phyloP scores from a whole-genome alignment of 2,113 vertebrate species.

The Columbina picui region DNA sequence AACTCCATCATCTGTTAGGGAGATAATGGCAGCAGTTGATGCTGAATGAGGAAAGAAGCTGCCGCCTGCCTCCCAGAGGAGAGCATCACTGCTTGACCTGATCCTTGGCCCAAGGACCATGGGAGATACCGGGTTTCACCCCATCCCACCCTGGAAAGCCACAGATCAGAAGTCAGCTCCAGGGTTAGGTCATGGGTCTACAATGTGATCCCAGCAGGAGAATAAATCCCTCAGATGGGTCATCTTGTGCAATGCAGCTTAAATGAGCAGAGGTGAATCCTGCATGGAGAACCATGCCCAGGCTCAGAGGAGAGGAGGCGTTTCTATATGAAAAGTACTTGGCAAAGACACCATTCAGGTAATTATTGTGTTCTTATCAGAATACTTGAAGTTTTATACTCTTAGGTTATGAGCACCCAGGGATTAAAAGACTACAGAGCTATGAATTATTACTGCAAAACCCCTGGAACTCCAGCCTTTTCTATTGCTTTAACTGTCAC shows the following conservation, averaged over 20 bases:
- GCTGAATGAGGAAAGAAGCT: neutral
- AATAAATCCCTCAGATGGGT: neutral
- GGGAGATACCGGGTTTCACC: neutral
- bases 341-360: too few species aligned
- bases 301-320: fast-evolving
- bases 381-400: too few species aligned
- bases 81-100: fast-evolving
- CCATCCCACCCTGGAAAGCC: fast-evolving
- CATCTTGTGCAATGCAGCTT: fast-evolving
- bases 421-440: too few species aligned
- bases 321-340: neutral
- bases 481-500: too few species aligned
- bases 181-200: neutral
- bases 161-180: neutral
- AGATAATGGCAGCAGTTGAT: neutral
- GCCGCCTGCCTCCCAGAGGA: too few species aligned
- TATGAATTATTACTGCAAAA: too few species aligned
- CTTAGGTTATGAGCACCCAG: too few species aligned
- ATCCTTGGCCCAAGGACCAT: neutral
- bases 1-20: neutral
- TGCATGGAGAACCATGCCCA: fast-evolving
- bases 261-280: neutral
- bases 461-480: too few species aligned
- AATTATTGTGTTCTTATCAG: too few species aligned
- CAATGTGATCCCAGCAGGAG: neutral